phyloP scores from a whole-genome alignment of 2,113 vertebrate species.

The Oreochromis aureus region DNA sequence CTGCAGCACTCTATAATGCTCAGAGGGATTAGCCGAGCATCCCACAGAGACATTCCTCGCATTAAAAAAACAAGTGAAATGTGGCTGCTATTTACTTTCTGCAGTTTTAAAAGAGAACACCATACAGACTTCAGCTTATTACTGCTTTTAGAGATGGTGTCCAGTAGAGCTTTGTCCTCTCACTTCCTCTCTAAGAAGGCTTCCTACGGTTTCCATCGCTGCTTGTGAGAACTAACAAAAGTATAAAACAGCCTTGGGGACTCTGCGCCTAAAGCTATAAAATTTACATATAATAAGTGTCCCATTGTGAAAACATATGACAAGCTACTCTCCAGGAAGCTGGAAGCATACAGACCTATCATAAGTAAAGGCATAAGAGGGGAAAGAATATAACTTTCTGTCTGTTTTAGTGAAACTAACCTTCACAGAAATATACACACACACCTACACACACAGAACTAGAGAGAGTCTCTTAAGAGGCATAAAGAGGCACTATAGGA shows the following conservation, averaged over 20 bases:
- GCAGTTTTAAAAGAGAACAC: background rate
- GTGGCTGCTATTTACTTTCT: background rate
- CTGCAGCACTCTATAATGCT: background rate
- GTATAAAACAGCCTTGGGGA: constrained; percentile 60
- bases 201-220: constrained; percentile 38
- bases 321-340: constrained; percentile 36
- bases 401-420: constrained; percentile 27
- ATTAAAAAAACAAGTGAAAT: background rate
- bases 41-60: constrained; percentile 7
- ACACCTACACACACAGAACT: constrained; percentile 1
- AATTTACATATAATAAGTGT: constrained; percentile 69
- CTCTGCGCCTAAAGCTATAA: constrained; percentile 19
- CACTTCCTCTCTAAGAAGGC: background rate
- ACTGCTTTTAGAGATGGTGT: constrained; percentile 19
- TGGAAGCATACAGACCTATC: background rate
- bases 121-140: background rate
- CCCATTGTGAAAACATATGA: constrained; percentile 61
- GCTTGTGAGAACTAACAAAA: constrained; percentile 36
- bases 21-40: background rate
- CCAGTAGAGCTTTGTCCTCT: constrained; percentile 51
- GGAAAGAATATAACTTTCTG: constrained; percentile 27
- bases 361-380: constrained; percentile 26
- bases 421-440: constrained; percentile 6
- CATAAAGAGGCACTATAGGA: constrained; percentile 55
- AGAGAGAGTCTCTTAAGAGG: constrained; percentile 66